Conservation (phyloP, 2,797 vertebrate genomes). For the Premnoplex brunnescens region DNA sequence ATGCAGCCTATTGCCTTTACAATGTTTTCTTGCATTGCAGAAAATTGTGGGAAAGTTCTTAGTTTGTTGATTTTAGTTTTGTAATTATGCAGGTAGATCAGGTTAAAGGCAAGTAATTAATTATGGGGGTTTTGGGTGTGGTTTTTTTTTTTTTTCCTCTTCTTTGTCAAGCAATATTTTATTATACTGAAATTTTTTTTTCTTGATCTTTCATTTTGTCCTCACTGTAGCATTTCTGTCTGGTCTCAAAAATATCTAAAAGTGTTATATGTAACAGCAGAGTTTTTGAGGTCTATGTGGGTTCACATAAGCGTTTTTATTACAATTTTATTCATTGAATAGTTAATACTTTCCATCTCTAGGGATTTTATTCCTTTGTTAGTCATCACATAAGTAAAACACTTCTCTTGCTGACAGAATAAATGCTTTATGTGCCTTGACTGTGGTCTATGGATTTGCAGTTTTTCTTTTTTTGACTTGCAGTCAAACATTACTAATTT, state of each 20-base stretch:
- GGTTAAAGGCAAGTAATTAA: not conserved
- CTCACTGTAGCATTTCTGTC: not conserved
- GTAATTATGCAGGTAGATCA: not conserved
- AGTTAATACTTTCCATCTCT: not conserved
- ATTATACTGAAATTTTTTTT: not conserved
- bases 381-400: not conserved
- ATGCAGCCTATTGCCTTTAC: not conserved
- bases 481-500: not conserved
- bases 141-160: accelerated
- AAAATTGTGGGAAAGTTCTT: not conserved
- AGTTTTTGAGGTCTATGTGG: not conserved
- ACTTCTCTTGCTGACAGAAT: not conserved
- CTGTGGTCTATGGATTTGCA: not conserved
- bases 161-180: not conserved
- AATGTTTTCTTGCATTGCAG: not conserved
- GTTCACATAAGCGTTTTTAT: not conserved
- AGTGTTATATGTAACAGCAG: not conserved
- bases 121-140: not conserved
- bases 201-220: not conserved
- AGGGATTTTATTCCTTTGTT: not conserved
- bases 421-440: not conserved
- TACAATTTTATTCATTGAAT: not conserved
- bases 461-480: not conserved
- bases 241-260: not conserved
- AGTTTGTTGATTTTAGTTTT: not conserved